Percentiles rank a stretch among this genome's conserved stretches.
phyloP scores from a whole-genome alignment of 2,888 invertebrate genomes.

The Sphaeridia pumilis region DNA sequence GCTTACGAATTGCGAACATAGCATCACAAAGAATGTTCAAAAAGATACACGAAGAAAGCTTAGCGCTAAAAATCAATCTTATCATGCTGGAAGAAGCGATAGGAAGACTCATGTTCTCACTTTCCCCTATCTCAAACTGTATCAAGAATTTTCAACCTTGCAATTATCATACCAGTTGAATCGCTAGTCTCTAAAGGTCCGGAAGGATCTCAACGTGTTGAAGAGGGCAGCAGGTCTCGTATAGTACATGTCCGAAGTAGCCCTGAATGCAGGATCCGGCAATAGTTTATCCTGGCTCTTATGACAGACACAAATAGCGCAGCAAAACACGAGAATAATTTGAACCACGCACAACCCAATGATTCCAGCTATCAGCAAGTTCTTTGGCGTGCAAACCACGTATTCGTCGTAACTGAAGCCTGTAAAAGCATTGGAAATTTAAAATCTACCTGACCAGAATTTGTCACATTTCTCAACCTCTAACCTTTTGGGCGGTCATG shows the following conservation, averaged over 20 bases:
- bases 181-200: conserved; percentile 14
- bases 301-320: conserved; percentile 28
- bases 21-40: no score
- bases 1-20: no score
- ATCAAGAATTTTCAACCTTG: no score
- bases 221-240: conserved; percentile 23
- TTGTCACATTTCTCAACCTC: not conserved
- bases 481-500: conserved; percentile 2
- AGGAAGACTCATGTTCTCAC: no score
- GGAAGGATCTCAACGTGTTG: conserved; percentile 27
- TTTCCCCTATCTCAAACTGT: no score
- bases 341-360: conserved; percentile 31
- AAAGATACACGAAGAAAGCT: no score
- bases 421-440: not conserved
- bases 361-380: conserved; percentile 29
- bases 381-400: conserved; percentile 28
- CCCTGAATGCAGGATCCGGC: conserved; percentile 23
- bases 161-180: no score
- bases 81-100: no score
- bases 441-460: not conserved
- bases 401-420: conserved; percentile 3
- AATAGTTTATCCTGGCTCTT: conserved; percentile 25
- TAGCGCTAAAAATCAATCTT: no score
- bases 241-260: conserved; percentile 23
- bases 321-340: conserved; percentile 29